phyloP scores from a whole-genome alignment of 2,888 invertebrate genomes.

The Clusia tigrina region DNA sequence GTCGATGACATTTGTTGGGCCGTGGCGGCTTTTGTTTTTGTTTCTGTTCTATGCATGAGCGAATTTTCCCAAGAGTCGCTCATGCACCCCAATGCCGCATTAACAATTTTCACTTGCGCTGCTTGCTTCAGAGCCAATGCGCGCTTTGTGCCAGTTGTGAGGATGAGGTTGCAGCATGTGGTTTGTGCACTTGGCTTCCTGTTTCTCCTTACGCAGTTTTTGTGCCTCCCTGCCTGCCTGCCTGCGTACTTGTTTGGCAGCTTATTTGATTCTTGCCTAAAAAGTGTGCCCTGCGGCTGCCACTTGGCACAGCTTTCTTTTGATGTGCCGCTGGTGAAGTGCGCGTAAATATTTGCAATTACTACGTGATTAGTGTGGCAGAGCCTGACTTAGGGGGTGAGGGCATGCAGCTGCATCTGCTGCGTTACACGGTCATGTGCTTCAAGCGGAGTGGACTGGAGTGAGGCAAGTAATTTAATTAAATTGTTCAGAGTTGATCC shows the following conservation, averaged over 20 bases:
- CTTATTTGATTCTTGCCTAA: slow-evolving; percentile 28
- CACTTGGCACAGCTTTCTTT: background rate
- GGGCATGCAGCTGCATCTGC: background rate
- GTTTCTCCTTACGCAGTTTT: background rate
- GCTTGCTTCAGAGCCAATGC: too few species aligned
- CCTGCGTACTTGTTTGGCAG: too few species aligned
- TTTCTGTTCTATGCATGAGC: too few species aligned
- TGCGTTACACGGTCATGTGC: background rate
- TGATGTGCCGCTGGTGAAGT: slow-evolving; percentile 25
- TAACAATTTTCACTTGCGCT: too few species aligned
- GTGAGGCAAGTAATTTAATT: slow-evolving; percentile 28
- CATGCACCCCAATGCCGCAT: too few species aligned
- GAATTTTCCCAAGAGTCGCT: too few species aligned
- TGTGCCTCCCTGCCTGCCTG: background rate
- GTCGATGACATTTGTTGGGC: background rate
- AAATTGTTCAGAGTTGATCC: slow-evolving; percentile 15
- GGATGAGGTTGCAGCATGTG: background rate
- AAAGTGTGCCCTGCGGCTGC: slow-evolving; percentile 20
- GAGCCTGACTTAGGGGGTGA: slow-evolving; percentile 34
- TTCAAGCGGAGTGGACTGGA: background rate
- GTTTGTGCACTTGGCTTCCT: background rate
- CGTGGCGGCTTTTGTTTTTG: background rate
- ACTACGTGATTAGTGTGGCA: slow-evolving; percentile 41
- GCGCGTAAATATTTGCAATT: slow-evolving; percentile 43
- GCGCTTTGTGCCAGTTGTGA: too few species aligned